Percentiles rank a stretch among this genome's conserved stretches.
Evolutionary conservation across 2,797 vertebrate species (phyloP).

Genomic region (Amphiprion clarkii): DNA sequence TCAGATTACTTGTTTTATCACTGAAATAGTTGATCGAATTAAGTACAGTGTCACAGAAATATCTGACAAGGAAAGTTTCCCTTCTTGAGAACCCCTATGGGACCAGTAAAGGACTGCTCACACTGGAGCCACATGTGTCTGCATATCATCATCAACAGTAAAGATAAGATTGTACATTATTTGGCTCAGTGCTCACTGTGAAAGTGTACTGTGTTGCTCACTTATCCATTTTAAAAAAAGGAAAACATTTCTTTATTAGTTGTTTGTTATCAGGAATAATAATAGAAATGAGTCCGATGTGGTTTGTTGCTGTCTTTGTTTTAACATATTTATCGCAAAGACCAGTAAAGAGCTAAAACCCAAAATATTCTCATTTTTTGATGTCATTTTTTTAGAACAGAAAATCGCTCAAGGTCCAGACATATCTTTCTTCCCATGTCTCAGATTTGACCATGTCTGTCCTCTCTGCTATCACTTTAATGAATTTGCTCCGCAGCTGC

Average conservation of each 20-base stretch:
- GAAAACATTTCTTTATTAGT: not conserved
- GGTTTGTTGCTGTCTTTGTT: slow-evolving; percentile 6
- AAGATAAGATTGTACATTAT: slow-evolving; percentile 6
- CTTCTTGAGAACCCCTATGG: slow-evolving; percentile 22
- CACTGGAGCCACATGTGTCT: slow-evolving; percentile 22
- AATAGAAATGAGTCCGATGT: slow-evolving; percentile 3
- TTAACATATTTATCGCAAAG: slow-evolving; percentile 1
- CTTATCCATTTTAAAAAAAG: slow-evolving; percentile 1
- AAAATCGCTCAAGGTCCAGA: slow-evolving; percentile 44
- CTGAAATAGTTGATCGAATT: not conserved
- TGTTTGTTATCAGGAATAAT: not conserved
- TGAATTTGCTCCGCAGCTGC: slow-evolving; percentile 33
- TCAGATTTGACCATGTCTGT: slow-evolving; percentile 38
- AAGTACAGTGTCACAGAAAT: slow-evolving; percentile 4
- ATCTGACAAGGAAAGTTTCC: slow-evolving; percentile 1
- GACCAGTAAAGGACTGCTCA: slow-evolving; percentile 24
- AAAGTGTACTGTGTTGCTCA: no score
- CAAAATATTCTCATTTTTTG: slow-evolving; percentile 20
- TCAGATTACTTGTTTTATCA: not conserved
- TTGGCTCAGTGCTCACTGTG: slow-evolving; percentile 10
- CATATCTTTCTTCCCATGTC: slow-evolving; percentile 22
- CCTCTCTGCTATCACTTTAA: slow-evolving; percentile 39
- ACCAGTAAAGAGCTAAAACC: slow-evolving; percentile 14
- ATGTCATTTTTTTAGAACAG: slow-evolving; percentile 27
- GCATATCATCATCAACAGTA: slow-evolving; percentile 7